These are phyloP conservation scores for Sprattus sprattus DNA, from an alignment of 2,113 vertebrate genomes.

Conservation along the genomic window DNA sequence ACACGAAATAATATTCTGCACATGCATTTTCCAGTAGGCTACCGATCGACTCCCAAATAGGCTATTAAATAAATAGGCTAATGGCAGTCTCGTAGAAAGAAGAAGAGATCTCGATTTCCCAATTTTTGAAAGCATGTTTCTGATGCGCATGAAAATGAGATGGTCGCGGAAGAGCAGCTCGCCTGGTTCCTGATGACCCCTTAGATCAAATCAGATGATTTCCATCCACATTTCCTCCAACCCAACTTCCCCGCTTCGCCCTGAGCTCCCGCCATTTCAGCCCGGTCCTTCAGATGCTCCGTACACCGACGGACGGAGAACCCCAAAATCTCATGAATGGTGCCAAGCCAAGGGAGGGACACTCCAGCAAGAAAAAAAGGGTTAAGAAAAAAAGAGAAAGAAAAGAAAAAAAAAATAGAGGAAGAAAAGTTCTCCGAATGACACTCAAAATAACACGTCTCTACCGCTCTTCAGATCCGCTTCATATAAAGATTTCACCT, in stretches of 20 bases:
- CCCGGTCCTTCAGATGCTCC: conserved; percentile 68
- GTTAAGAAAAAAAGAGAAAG: conserved; percentile 6
- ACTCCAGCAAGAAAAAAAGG: conserved; percentile 54
- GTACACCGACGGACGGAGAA: conserved; percentile 55
- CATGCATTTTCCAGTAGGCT: conserved; percentile 11
- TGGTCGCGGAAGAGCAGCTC: background rate
- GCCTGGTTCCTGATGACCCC: conserved; percentile 19
- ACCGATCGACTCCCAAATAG: background rate
- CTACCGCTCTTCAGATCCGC: conserved; percentile 48
- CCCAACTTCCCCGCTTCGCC: conserved; percentile 62
- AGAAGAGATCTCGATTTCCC: conserved; percentile 15
- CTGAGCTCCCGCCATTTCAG: conserved; percentile 73
- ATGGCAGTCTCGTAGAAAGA: background rate
- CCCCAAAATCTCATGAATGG: conserved; percentile 72
- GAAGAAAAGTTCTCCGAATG: conserved; percentile 71
- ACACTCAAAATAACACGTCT: conserved; percentile 61
- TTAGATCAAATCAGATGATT: background rate
- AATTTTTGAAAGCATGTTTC: conserved; percentile 25
- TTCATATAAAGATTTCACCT: conserved; percentile 33
- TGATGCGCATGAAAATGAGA: conserved; percentile 36
- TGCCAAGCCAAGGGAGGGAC: conserved; percentile 75
- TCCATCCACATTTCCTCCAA: conserved; percentile 15
- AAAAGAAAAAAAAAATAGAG: conserved; percentile 18
- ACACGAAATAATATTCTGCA: background rate
- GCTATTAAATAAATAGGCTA: conserved; percentile 9